These are phyloP conservation scores for Sceliomorpha sp. DNA, from an alignment of 2,888 invertebrate genomes.

Conservation along the genomic window DNA sequence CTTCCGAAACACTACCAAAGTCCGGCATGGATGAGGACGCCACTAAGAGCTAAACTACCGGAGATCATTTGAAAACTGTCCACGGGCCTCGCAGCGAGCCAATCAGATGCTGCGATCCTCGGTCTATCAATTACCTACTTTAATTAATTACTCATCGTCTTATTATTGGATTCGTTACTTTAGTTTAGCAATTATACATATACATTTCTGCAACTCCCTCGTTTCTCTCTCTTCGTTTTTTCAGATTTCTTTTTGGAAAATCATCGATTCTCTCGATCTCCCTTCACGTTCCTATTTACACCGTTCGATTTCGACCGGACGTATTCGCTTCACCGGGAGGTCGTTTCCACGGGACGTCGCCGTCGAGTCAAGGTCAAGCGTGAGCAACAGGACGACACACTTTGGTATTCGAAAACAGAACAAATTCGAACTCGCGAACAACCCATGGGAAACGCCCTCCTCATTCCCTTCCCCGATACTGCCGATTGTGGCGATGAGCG, in stretches of 20 bases:
- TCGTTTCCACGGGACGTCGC: background rate
- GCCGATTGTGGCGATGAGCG: conserved; percentile 34
- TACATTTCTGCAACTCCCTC: conserved; percentile 65
- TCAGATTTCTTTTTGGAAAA: conserved; percentile 49
- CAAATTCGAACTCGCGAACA: conserved; percentile 16
- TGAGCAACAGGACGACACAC: conserved; percentile 4
- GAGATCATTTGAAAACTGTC: conserved; percentile 81
- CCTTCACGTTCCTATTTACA: conserved; percentile 51
- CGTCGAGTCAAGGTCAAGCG: background rate
- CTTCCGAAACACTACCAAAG: conserved; percentile 64
- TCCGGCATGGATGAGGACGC: conserved; percentile 69
- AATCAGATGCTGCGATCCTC: conserved; percentile 80
- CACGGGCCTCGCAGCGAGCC: conserved; percentile 79
- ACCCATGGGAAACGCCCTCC: conserved; percentile 8
- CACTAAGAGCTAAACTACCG: conserved; percentile 80
- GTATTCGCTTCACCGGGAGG: conserved; percentile 18
- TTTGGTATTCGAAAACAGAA: conserved; percentile 26
- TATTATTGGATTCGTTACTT: conserved; percentile 72
- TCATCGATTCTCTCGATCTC: conserved; percentile 59
- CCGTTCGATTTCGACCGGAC: conserved; percentile 28
- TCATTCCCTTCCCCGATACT: conserved; percentile 21
- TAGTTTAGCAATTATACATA: conserved; percentile 71
- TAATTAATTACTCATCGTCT: conserved; percentile 76
- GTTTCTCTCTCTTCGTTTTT: conserved; percentile 53
- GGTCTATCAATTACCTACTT: conserved; percentile 79